Base-by-base conservation (phyloP, 2,797 vertebrate species). In the Synaphobranchus kaupii region DNA sequence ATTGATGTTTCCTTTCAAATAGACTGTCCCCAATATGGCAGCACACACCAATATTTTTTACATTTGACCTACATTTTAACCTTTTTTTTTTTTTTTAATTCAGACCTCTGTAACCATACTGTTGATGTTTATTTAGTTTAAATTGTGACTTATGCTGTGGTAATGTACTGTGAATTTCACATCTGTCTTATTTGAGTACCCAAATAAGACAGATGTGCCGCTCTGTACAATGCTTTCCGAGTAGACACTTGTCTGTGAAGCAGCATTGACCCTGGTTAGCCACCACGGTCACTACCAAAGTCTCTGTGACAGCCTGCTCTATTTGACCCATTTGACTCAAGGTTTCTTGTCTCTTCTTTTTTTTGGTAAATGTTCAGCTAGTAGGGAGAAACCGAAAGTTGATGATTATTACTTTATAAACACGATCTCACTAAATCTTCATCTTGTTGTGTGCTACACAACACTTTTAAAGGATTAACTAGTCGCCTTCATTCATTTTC, bases 1-100 rank as follows among this genome's bases (percentile, higher is more conserved):
- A 98, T 98, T 98, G 97, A 96, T 95, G 93, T 94, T 95, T 94
- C 94, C 85, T 95, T 96, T 95, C 95, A 91, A 95, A 97, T 96
- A 96, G 96, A 93, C 94, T 97, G 96, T 96, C 94, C 96, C 96
- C 95, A 97, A 94, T 95, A 94, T 94, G 84, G 83, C 91, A 94
- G 96, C 96, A 94, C 93, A 91, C 94, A 93, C 84, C 20, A 90
- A 73, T 48, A 85, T 54, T 93, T 87, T 86, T 88, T 60, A 87
- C 56, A 80, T 28, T 50, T 7, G 80, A 54, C 80, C 39, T 39
- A 39, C 84, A 58, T 71, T 81, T 78, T 73, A 84, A 13, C 34
- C 39, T 80, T 50, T 31, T 84, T 88, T 86, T 71, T 78, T 86
- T 76, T 76, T 84, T 56, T 31, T n/a, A 84, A 86, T 84, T 89